Evolutionary conservation across 2,113 vertebrate species (phyloP), one percentile per base, ranked within the genome.

Genomic region (Xiphophorus hellerii): DNA sequence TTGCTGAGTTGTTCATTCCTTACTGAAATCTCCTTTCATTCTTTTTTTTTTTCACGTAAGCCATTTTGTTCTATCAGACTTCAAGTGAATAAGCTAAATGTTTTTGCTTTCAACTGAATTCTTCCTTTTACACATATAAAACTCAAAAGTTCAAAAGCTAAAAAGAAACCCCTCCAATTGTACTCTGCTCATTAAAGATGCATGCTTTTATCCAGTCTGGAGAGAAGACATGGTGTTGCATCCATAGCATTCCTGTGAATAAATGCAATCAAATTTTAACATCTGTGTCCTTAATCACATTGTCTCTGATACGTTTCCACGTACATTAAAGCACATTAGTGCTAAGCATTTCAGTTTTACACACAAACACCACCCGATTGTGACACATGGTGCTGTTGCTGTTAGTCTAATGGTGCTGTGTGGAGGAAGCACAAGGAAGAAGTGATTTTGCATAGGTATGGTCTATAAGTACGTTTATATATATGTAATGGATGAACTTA

Each of bases 111-210:
- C 39, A 33, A 68, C 78, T 62, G 31, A 29, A 51, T 65, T 73
- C n/a, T 54, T 73, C 12, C 10, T 82, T 74, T 71, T 71, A 37
- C 10, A 28, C 62, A 70, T 33, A 58, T 48, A 15, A 42, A 12
- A 30, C 51, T 31, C 33, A 30, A 74, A 82, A 70, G 68, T 63
- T 77, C 65, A 29, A 2, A 63, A 80, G 77, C 71, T 76, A 62
- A 68, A 28, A 17, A 54, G 29, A 48, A 48, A 70, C 65, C 69
- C 74, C 14, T 62, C 25, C 27, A 80, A 15, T 22, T 22, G 67
- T 61, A 60, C 48, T 63, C 35, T 76, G 51, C 76, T 91, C 69
- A 77, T 85, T 81, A 84, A 77, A 54, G 68, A 25, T 28, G 84
- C 68, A 68, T 73, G 77, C 44, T 74, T 78, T 81, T 22, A 27